Conservation (phyloP, 2,888 invertebrate species). For the Clusia tigrina region DNA sequence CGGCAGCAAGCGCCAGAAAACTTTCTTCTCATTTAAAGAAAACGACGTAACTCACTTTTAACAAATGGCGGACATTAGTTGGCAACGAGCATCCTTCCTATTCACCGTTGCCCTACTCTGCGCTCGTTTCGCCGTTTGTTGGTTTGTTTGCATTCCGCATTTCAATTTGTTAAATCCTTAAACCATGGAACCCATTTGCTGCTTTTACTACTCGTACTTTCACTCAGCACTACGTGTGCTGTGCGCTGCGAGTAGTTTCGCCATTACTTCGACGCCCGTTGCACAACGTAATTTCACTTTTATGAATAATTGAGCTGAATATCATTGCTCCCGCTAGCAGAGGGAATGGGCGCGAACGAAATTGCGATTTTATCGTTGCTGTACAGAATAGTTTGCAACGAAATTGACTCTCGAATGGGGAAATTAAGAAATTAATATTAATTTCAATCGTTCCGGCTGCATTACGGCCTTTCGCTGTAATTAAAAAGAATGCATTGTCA, state of each 20-base stretch:
- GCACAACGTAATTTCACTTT: conserved; percentile 12
- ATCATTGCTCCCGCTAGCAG: not conserved
- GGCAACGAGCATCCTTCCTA: no score
- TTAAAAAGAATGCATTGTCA: no score
- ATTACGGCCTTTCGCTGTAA: no score
- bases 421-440: not conserved
- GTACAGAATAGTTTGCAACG: not conserved
- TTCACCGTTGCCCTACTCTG: no score
- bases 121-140: not conserved
- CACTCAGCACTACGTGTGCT: not conserved
- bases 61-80: no score
- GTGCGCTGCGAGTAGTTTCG: not conserved
- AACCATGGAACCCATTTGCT: conserved; percentile 6
- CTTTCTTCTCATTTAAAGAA: no score
- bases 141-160: not conserved
- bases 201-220: not conserved
- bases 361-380: not conserved
- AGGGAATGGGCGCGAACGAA: no score
- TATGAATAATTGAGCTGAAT: conserved; percentile 19
- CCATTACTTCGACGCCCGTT: no score
- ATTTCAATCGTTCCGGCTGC: no score
- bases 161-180: conserved; percentile 9
- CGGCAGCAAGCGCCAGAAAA: no score
- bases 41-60: no score
- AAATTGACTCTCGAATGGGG: not conserved